Evolutionary conservation across 2,797 vertebrate species (phyloP).

Genomic region (Cirrhinus molitorella): DNA sequence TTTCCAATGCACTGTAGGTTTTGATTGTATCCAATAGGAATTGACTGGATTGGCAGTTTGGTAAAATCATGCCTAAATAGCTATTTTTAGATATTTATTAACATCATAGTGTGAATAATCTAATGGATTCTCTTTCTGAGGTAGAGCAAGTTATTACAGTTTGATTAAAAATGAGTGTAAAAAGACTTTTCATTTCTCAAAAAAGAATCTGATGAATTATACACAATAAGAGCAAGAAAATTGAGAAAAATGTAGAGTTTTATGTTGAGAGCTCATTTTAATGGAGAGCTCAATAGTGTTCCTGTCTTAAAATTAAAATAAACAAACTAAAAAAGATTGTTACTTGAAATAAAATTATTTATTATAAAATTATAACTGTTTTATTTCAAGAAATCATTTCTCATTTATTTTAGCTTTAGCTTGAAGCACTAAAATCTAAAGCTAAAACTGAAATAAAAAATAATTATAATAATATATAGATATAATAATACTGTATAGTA

Average conservation of each 20-base stretch:
- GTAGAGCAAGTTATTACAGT: background rate
- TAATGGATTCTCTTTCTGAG: background rate
- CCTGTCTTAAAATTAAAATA: background rate
- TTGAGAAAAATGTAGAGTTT: background rate
- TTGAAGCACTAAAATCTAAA: background rate
- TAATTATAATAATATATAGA: no score
- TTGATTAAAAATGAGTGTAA: background rate
- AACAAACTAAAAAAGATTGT: background rate
- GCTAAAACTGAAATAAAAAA: background rate
- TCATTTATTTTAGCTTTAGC: background rate
- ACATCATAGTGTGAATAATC: no score
- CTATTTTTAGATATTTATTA: no score
- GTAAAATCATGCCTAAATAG: no score
- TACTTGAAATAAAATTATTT: background rate
- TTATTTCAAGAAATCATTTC: background rate
- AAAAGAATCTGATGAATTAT: background rate
- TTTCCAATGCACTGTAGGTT: background rate
- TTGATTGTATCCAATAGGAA: background rate
- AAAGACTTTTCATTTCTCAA: background rate
- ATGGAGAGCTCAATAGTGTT: background rate
- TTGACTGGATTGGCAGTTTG: background rate
- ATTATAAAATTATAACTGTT: no score
- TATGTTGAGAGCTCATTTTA: background rate
- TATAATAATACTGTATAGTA: no score
- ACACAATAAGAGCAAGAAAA: background rate